Conservation (phyloP, 2,888 invertebrate genomes). For the Sinodicranocentrus sp. region DNA sequence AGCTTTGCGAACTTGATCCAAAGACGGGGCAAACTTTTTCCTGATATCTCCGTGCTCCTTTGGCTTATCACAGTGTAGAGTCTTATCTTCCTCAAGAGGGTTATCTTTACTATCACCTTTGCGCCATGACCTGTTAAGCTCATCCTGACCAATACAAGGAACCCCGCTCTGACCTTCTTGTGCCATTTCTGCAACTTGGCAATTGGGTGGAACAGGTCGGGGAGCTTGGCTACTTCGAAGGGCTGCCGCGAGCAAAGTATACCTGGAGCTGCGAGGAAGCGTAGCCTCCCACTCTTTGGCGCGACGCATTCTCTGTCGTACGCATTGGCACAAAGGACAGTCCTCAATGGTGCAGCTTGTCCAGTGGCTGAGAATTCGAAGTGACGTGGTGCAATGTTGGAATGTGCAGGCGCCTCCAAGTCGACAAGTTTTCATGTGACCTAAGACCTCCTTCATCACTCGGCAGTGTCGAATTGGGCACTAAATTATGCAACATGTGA, state of each 20-base stretch:
- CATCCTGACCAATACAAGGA: slow-evolving; percentile 45
- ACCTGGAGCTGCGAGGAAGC: slow-evolving; percentile 43
- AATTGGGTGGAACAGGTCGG: slow-evolving; percentile 44
- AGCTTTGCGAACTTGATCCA: slow-evolving; percentile 61
- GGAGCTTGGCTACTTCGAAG: slow-evolving; percentile 55
- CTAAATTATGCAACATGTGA: slow-evolving; percentile 28
- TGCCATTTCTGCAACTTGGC: slow-evolving; percentile 52
- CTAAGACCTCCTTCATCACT: slow-evolving; percentile 48
- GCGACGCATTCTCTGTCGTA: slow-evolving; percentile 47
- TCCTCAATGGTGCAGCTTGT: slow-evolving; percentile 60
- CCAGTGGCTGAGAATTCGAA: slow-evolving; percentile 58
- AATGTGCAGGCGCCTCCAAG: slow-evolving; percentile 27
- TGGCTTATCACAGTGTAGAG: slow-evolving; percentile 2
- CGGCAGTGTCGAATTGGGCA: slow-evolving; percentile 61
- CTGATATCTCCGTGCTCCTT: not conserved
- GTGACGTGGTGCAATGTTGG: slow-evolving; percentile 56
- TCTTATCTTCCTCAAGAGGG: not conserved
- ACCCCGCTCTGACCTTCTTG: slow-evolving; percentile 58
- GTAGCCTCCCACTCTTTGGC: slow-evolving; percentile 64
- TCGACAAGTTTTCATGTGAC: slow-evolving; percentile 55
- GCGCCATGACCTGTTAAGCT: slow-evolving; percentile 24
- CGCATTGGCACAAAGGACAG: slow-evolving; percentile 58
- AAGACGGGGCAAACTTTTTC: slow-evolving; percentile 18
- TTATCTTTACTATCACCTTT: slow-evolving; percentile 7
- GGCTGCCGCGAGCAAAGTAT: slow-evolving; percentile 56